phyloP scores from a whole-genome alignment of 2,113 vertebrate species.

The Scortum barcoo region DNA sequence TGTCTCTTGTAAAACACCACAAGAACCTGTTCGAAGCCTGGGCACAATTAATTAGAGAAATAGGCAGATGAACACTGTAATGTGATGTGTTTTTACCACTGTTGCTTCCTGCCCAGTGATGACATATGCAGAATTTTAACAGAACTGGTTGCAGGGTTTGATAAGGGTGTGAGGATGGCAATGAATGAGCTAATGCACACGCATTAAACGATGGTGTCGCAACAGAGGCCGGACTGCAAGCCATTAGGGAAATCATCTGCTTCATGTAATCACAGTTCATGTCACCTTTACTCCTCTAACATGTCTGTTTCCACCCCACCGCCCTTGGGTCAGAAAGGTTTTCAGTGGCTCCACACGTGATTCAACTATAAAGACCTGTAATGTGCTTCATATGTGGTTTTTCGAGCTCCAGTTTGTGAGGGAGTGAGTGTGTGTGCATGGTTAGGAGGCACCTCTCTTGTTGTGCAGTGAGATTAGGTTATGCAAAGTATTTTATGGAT shows the following conservation, averaged over 20 bases:
- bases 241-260: slow-evolving; percentile 7
- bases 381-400: slow-evolving; percentile 73
- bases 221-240: neutral
- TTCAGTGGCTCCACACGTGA: slow-evolving; percentile 55
- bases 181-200: slow-evolving; percentile 23
- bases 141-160: neutral
- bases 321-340: slow-evolving; percentile 4
- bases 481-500: slow-evolving; percentile 71
- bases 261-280: slow-evolving; percentile 18
- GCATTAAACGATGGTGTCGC: slow-evolving; percentile 28
- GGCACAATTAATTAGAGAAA: slow-evolving; percentile 60
- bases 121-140: slow-evolving; percentile 15
- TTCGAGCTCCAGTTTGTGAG: slow-evolving; percentile 41
- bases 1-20: slow-evolving; percentile 71
- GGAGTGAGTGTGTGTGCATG: slow-evolving; percentile 37
- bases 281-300: slow-evolving; percentile 35
- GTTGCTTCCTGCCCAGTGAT: slow-evolving; percentile 43
- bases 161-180: neutral
- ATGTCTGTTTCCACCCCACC: slow-evolving; percentile 41
- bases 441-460: slow-evolving; percentile 59
- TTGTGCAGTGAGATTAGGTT: slow-evolving; percentile 69
- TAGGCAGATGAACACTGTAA: slow-evolving; percentile 40
- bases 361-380: slow-evolving; percentile 63
- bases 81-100: slow-evolving; percentile 40
- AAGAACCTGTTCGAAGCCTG: slow-evolving; percentile 40